Percentiles rank a stretch among this genome's conserved stretches.
phyloP scores from a whole-genome alignment of 2,797 vertebrate species.

The Eutrigla gurnardus region DNA sequence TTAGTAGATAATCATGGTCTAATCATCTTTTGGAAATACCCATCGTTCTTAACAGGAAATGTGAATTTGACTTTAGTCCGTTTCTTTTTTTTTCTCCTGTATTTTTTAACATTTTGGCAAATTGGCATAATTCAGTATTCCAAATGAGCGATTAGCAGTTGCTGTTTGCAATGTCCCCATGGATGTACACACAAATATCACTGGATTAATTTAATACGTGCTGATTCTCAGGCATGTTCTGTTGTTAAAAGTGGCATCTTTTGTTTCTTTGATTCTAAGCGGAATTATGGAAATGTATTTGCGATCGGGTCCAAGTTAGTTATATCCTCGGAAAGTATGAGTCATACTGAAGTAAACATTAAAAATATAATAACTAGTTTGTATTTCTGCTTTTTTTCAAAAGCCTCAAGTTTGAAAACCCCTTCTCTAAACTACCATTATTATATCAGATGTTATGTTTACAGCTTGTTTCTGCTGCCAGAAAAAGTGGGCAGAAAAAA shows the following conservation, averaged over 20 bases:
- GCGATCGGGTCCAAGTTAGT: no score
- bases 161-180: background rate
- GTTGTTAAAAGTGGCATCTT: background rate
- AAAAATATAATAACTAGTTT: background rate
- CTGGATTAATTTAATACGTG: background rate
- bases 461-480: background rate
- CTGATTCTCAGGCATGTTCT: background rate
- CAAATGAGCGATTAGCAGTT: background rate
- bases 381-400: background rate
- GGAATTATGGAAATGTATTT: background rate
- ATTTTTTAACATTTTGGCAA: background rate
- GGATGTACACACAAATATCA: background rate
- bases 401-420: background rate
- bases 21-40: background rate
- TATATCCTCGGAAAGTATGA: background rate
- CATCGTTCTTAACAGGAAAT: slow-evolving; percentile 13
- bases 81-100: background rate
- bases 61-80: background rate
- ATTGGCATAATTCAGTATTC: background rate
- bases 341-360: background rate
- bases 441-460: background rate
- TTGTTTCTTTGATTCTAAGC: background rate
- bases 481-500: background rate
- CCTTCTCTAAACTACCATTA: background rate
- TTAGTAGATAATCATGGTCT: background rate